Base-by-base conservation (phyloP, 2,888 invertebrate genomes). In the Mystacides longicornis region DNA sequence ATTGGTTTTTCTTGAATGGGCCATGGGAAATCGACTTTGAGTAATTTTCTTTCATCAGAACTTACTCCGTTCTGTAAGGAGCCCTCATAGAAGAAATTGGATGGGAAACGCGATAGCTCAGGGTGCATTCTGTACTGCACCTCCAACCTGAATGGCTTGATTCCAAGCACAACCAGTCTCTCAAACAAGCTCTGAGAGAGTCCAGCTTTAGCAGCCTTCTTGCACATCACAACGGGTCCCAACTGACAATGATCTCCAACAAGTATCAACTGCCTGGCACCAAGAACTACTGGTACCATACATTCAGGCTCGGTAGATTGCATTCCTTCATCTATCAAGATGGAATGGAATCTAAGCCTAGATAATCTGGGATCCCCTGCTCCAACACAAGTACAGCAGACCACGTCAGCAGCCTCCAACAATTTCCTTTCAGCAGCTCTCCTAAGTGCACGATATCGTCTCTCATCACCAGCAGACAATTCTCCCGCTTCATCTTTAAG, bases 111-210 rank as follows among this genome's bases (percentile, higher is more conserved):
- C 0, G 95, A 94, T 7, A 99, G 78, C 66, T 95, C 94, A 0
- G 99, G 99, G 68, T 99, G 99, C 99, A 99, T 99, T 51, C 99
- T 86, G 71, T 99, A 99, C 68, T 99, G 99, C 0, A 95, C 94
- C 71, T 98, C 97, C 42, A 99, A 80, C 0, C 98, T 85, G 72
- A 98, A 95, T 0, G 99, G 99, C 22, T 97, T 81, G 64, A 97
- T 98, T 7, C 98, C 98, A 4, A 99, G 81, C 0, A 99, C 95
- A 0, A 99, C 98, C 1, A 99, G 79, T 3, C 99, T 82, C 69
- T 99, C 99, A 71, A 99, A 99, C 58, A 99, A 79, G 51, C 96
- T 96, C 71, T 98, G 98, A 0, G 93, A 93, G 20, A 99, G 81
- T 1, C 99, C 99, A 0, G 99, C 98, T 52, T 92, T 83, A 0